Evolutionary conservation across 2,888 invertebrate genomes (phyloP), one percentile per base, ranked within the genome.

Genomic region (Drosophila neotestacea): DNA sequence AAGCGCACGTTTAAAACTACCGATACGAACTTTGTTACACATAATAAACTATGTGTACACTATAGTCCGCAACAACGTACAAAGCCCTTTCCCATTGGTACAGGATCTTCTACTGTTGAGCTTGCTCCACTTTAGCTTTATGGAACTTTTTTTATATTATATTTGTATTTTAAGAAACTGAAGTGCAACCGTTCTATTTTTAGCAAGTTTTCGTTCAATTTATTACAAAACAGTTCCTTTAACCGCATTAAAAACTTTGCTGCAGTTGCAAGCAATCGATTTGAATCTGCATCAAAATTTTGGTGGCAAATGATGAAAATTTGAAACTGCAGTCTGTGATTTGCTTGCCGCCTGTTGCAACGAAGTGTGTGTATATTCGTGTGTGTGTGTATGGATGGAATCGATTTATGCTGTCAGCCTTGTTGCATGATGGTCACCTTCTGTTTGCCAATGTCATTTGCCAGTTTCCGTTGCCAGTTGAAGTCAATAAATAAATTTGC

Each of bases 401-500:
- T 73, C 70, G 74, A 76, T 78, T 70, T 78, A 59, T 72, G 73
- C 27, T 50, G 34, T 36, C 64, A 62, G 59, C 54, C 63, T 63
- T 77, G 68, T 52, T 73, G 58, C 56, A 32, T 39, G 41, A 32
- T 52, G 56, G 65, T 9, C 69, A 55, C n/a, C 22, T 59, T 39
- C 48, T n/a, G 22, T 13, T 13, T 30, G 9, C 6, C 63, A 63
- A 61, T 75, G 61, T 22, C 76, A 73, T 39, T 54, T 38, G 58
- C 36, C 32, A 48, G 50, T 51, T 28, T 41, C 10, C 32, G 30
- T 36, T 13, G 66, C 32, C 30, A 41, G 34, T 39, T 66, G 73
- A 62, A 80, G 81, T 81, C 86, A 83, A 90, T 89, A 88, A 88
- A 89, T 90, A 90, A 89, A 89, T 89, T 89, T 77, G 89, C 88